Evolutionary conservation across 2,113 vertebrate genomes (phyloP).

Genomic region (Larimichthys polyactis): DNA sequence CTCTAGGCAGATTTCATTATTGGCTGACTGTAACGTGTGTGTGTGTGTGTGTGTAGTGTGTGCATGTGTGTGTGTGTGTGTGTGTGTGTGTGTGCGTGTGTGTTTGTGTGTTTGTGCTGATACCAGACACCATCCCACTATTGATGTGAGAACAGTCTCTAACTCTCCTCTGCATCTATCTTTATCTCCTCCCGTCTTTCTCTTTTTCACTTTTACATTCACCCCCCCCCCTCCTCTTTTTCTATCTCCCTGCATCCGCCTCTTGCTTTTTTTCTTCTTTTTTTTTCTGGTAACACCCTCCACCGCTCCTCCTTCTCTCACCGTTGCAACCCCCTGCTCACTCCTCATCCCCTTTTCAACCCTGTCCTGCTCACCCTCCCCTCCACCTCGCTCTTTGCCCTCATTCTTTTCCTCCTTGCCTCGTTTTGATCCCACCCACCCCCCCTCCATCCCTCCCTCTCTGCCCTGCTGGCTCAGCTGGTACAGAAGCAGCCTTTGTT

Average conservation of each 20-base stretch:
- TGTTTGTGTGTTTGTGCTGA: slow-evolving; percentile 44
- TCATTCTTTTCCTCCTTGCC: slow-evolving; percentile 53
- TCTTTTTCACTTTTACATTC: slow-evolving; percentile 31
- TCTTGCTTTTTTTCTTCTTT: too few relatives aligned
- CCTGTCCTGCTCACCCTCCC: slow-evolving; percentile 40
- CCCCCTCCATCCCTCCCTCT: slow-evolving; percentile 41
- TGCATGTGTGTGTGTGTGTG: slow-evolving; percentile 1
- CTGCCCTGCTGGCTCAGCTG: slow-evolving; percentile 76
- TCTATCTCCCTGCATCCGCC: background rate
- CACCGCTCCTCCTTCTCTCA: background rate
- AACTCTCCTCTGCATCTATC: slow-evolving; percentile 39
- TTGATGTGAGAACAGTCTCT: slow-evolving; percentile 45
- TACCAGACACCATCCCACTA: slow-evolving; percentile 48
- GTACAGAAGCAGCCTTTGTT: slow-evolving; percentile 77
- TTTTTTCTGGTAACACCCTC: background rate
- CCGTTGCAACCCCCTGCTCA: background rate
- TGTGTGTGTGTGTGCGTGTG: background rate
- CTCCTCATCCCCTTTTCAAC: slow-evolving; percentile 23
- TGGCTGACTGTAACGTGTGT: slow-evolving; percentile 21
- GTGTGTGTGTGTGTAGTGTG: slow-evolving; percentile 15
- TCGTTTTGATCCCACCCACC: slow-evolving; percentile 48
- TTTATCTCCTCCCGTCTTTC: slow-evolving; percentile 29
- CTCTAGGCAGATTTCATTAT: slow-evolving; percentile 54
- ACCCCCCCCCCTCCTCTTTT: background rate
- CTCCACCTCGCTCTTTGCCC: slow-evolving; percentile 60